Conservation (phyloP, 30 jellyfish, hydroid and myxozoan genomes). For the Pseudorhiza aurosa region DNA sequence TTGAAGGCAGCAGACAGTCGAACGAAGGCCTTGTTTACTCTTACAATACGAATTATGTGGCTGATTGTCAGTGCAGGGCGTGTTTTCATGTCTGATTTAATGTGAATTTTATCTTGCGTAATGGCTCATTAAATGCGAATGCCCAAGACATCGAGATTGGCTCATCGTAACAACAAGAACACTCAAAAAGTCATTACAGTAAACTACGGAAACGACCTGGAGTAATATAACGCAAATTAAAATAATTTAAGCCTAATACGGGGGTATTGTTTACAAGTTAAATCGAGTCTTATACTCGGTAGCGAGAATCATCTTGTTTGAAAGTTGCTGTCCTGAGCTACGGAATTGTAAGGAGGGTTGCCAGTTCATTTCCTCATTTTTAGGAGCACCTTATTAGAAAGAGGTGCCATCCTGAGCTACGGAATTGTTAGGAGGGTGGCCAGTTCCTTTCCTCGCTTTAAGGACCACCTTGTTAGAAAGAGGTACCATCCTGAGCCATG, state of each 20-base stretch:
- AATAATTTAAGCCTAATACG: neutral
- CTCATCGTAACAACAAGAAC: neutral
- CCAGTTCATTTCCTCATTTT: no score
- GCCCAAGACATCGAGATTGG: neutral
- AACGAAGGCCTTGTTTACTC: conserved; percentile 3
- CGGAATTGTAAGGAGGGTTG: no score
- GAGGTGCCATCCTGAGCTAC: no score
- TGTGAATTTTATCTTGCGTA: neutral
- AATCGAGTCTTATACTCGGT: no score
- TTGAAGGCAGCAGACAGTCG: conserved; percentile 7
- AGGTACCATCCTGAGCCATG: no score
- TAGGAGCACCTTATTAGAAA: no score
- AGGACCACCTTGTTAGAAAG: no score
- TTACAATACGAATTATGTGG: neutral
- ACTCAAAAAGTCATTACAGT: neutral
- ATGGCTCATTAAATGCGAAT: neutral
- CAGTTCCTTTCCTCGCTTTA: no score
- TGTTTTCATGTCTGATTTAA: neutral
- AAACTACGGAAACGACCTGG: conserved; percentile 2
- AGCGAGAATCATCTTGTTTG: no score
- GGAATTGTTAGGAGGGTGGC: no score
- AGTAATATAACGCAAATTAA: neutral
- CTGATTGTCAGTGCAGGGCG: conserved; percentile 31
- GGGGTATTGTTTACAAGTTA: no score
- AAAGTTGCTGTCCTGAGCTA: no score